Evolutionary conservation across 1,140 invertebrate genomes (phyloP).

Genomic region (Zaprionus lachaisei): DNA sequence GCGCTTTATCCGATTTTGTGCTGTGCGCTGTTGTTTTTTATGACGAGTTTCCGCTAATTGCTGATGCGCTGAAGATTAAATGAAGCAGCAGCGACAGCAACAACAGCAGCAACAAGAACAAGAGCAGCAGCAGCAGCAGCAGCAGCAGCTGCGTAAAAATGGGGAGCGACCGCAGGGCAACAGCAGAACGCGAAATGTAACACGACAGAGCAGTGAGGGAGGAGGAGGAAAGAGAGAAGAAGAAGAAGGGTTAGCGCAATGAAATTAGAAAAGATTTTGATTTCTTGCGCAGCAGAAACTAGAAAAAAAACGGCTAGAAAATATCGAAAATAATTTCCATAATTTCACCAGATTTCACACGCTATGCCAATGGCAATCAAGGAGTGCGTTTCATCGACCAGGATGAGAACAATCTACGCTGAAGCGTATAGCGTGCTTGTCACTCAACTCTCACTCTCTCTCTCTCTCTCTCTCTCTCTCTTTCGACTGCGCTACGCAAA

Average conservation of each 20-base stretch:
- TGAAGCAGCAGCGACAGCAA: constrained; percentile 48
- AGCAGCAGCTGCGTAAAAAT: constrained; percentile 38
- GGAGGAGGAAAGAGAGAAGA: background rate
- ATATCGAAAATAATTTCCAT: constrained; percentile 17
- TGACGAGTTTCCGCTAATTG: constrained; percentile 82
- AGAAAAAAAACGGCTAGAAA: background rate
- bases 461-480: background rate
- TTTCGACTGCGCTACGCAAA: background rate
- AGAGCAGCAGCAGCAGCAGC: constrained; percentile 16
- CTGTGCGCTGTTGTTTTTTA: constrained; percentile 66
- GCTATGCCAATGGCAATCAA: background rate
- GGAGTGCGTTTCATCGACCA: background rate
- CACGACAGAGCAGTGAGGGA: background rate
- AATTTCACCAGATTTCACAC: constrained; percentile 44
- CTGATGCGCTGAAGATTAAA: constrained; percentile 82
- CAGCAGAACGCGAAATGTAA: constrained; percentile 38
- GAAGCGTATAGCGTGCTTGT: constrained; percentile 27
- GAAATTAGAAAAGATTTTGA: constrained; percentile 35
- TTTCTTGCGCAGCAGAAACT: constrained; percentile 2
- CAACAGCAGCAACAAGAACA: constrained; percentile 39
- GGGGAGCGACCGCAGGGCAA: constrained; percentile 28
- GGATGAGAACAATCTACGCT: constrained; percentile 11
- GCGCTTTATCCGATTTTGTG: constrained; percentile 80
- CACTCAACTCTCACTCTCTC: constrained; percentile 8
- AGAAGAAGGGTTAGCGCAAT: background rate